Evolutionary conservation across 2,888 invertebrate species (phyloP), one percentile per base, ranked within the genome.

Genomic region (Unio pictorum): DNA sequence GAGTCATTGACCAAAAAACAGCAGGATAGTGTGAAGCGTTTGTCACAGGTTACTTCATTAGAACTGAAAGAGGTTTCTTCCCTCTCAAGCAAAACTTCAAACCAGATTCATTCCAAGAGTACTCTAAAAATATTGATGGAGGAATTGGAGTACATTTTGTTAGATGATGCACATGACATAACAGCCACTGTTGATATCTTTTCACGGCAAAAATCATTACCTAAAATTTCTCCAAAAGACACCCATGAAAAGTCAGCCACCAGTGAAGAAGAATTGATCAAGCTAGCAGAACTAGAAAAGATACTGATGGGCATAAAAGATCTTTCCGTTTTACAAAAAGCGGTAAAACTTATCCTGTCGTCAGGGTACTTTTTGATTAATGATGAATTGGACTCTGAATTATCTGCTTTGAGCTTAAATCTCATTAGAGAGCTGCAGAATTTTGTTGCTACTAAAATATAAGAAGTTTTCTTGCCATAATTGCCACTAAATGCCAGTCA

Each of bases 331-430:
- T 91, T 97, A 67, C 87, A 89, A 66, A 93, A 94, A 84, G 94
- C 97, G 59, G 96, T 97, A 0, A 95, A 96, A 86, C 92, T 97
- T 76, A 96, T 97, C 78, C 95, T 95, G 1, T 95, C 95, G 84
- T 96, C 96, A 0, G 96, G 97, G 3, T 93, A 94, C 79, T 97
- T 95, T 90, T 95, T 96, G 91, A 94, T 97, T 69, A 95, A 95
- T 1, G 94, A 94, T 80, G 94, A 95, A 5, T 96, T 97, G 90
- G 96, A 97, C 89, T 97, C 97, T 91, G 97, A 97, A 90, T 91
- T 97, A 81, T 96, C 96, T 90, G 92, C 94, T 66, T 91, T 97
- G 75, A 96, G 96, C 88, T 8, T 45, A 45, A 11, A 11, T 45
- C 11, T 11, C 1, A 34, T 34, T 34, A 34, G 34, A 8, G 8